phyloP scores from a whole-genome alignment of 2,888 invertebrate species.

The Leptura quadrifasciata region DNA sequence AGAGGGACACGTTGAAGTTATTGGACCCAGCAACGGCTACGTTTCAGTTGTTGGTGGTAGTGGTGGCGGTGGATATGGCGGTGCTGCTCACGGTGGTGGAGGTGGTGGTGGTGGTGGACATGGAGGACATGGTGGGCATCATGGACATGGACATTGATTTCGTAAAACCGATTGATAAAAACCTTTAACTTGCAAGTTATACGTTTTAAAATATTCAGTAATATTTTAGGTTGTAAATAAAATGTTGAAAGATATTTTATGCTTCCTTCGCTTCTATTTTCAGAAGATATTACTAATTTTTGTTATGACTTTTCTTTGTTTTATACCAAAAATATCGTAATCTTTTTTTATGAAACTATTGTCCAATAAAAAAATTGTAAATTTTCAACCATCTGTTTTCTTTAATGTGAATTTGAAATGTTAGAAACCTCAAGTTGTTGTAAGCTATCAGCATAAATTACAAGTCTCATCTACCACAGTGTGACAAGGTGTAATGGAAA shows the following conservation, averaged over 20 bases:
- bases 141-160: neutral
- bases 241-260: neutral
- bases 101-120: neutral
- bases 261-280: neutral
- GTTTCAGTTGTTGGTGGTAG: neutral
- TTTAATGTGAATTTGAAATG: no score
- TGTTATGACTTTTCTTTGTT: neutral
- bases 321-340: neutral
- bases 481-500: no score
- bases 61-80: neutral
- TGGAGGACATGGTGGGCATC: neutral
- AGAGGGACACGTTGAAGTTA: neutral
- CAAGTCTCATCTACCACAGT: no score
- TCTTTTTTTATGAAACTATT: neutral
- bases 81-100: neutral
- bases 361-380: neutral
- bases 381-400: neutral
- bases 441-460: no score
- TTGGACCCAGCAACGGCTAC: neutral
- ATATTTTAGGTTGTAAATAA: neutral
- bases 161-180: neutral
- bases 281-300: neutral
- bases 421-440: no score
- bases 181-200: neutral
- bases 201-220: neutral